A percentile compares a stretch with the other conserved stretches of the same genome.
These are phyloP conservation scores for Tipula vernalis DNA, from an alignment of 2,888 invertebrate genomes.

Conservation along the genomic window DNA sequence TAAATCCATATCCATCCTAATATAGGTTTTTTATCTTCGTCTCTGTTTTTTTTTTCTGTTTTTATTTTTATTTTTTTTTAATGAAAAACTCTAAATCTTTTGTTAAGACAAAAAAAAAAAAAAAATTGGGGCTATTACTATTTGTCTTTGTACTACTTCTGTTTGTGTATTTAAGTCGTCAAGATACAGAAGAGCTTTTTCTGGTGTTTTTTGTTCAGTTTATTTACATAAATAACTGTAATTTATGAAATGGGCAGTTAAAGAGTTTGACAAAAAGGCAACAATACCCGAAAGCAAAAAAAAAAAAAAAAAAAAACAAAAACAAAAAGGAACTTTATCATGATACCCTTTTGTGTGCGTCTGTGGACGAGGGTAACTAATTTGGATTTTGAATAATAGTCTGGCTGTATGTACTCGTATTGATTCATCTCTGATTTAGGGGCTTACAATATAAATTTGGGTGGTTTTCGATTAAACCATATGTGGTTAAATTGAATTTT, in stretches of 20 bases:
- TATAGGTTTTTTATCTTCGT: neutral
- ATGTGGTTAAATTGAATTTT: neutral
- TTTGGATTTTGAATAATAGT: neutral
- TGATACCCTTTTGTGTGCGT: neutral
- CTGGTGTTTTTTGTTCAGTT: neutral
- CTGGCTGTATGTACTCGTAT: neutral
- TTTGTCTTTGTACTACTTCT: neutral
- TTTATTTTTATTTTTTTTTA: neutral
- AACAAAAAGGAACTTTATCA: neutral
- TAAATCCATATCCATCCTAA: neutral
- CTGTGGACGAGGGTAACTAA: neutral
- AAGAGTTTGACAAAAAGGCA: neutral
- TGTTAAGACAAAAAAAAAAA: neutral
- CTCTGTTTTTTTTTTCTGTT: neutral
- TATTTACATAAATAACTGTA: conserved; percentile 4
- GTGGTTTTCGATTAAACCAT: neutral
- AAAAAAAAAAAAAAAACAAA: neutral
- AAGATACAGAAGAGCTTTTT: neutral
- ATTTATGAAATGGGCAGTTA: conserved; percentile 4
- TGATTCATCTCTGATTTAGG: neutral
- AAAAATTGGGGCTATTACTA: neutral
- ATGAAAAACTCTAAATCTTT: conserved; percentile 4
- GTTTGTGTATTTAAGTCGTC: neutral
- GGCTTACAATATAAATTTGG: neutral
- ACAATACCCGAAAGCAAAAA: neutral